Evolutionary conservation across 2,888 invertebrate genomes (phyloP).

Genomic region (Drosophila rubida): DNA sequence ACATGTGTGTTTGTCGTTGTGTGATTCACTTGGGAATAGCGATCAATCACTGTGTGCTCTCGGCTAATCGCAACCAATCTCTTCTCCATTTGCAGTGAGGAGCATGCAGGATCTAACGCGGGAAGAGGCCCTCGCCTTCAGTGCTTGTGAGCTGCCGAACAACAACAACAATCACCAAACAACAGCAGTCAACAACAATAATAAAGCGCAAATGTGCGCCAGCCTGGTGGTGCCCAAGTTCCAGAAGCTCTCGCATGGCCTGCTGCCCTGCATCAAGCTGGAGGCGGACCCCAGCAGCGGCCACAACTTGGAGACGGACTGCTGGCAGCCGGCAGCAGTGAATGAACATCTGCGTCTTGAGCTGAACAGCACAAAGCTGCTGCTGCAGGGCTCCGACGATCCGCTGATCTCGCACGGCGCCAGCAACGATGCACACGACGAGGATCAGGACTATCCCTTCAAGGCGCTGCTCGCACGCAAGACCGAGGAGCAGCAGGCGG

Average conservation of each 20-base stretch:
- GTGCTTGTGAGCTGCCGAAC: constrained; percentile 44
- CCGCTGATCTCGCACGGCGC: constrained; percentile 84
- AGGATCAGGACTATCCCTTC: constrained; percentile 83
- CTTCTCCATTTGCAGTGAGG: constrained; percentile 67
- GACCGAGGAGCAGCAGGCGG: constrained; percentile 29
- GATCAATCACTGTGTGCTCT: neutral
- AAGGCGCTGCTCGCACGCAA: constrained; percentile 63
- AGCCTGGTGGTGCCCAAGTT: constrained; percentile 20
- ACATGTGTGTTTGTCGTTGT: constrained; percentile 7
- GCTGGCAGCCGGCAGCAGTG: constrained; percentile 49
- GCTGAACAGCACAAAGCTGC: constrained; percentile 69
- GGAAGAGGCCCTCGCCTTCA: constrained; percentile 56
- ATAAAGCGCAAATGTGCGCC: constrained; percentile 35
- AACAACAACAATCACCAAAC: constrained; percentile 21
- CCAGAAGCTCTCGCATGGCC: constrained; percentile 24
- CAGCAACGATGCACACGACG: constrained; percentile 77
- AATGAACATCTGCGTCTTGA: constrained; percentile 53
- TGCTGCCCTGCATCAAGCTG: constrained; percentile 61
- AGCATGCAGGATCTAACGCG: constrained; percentile 83
- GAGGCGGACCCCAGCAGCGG: constrained; percentile 53
- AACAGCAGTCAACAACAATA: constrained; percentile 18
- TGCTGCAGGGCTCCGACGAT: constrained; percentile 84
- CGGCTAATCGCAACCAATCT: neutral
- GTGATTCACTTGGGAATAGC: neutral
- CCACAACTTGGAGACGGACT: constrained; percentile 48